Evolutionary conservation across 1,140 invertebrate species (phyloP), one percentile per base, ranked within the genome.

Genomic region (Muscidifurax raptorellus): DNA sequence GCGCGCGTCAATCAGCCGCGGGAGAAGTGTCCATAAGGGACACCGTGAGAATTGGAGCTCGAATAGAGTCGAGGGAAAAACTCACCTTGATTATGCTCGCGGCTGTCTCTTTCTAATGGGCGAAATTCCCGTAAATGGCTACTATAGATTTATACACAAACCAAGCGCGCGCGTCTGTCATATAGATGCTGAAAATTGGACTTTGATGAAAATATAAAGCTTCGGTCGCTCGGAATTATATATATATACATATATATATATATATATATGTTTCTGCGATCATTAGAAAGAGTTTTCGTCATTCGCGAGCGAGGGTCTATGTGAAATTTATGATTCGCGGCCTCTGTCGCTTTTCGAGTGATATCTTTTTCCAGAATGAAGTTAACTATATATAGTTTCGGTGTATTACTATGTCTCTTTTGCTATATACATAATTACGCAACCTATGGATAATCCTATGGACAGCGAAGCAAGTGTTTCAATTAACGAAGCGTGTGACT

Each of bases 41-140:
- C 13, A 83, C 25, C 81, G 72, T 83, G 81, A 83, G 81, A 83
- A 83, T 69, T 76, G 74, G 81, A 75, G 32, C 81, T 69, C 10
- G 44, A 22, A 9, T 36, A 22, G 30, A 7, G 18, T 9, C 72
- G 59, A 74, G 25, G 52, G 72, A 76, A 83, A 83, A 83, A 76
- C 72, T 83, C n/a, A 77, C 74, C 81, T 76, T 47, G 59, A 67
- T 83, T 77, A 83, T 83, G 32, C 59, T 28, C 15, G 12, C 5
- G 27, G 7, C 44, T 22, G 47, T 59, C 52, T 59, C 18, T 59
- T 59, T 40, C 22, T 71, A 77, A 83, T 83, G 47, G 59, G 52
- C 59, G 71, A 64, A 40, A 82, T 64, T 25, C 25, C 81, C 72
- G 47, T 76, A 76, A 82, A 82, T 82, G 72, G 71, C 6, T 44